Conservation (phyloP, 2,797 vertebrate species). For the Dipus sagitta region DNA sequence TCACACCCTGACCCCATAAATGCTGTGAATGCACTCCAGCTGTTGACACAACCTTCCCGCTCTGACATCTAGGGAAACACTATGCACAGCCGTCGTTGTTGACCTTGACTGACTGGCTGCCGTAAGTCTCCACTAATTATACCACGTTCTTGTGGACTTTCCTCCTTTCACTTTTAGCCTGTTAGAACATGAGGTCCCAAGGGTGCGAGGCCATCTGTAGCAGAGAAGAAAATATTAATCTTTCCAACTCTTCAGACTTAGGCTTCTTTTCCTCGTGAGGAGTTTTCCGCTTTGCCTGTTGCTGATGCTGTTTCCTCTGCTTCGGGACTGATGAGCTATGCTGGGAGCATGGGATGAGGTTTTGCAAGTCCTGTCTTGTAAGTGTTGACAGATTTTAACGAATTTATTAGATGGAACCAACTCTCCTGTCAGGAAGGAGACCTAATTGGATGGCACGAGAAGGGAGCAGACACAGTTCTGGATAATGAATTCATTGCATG, state of each 20-base stretch:
- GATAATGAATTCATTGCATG: conserved; percentile 54
- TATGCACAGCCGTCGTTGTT: not conserved
- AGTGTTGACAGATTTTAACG: conserved; percentile 66
- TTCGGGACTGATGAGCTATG: not conserved
- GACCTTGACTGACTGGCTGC: conserved; percentile 44
- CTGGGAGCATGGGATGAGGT: not conserved
- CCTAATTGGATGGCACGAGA: conserved; percentile 51
- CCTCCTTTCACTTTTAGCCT: conserved; percentile 71
- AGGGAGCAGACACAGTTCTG: conserved; percentile 16
- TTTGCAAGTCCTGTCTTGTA: conserved; percentile 49
- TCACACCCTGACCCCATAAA: not conserved
- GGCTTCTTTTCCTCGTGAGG: not conserved
- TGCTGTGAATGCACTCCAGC: accelerated
- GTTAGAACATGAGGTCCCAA: conserved; percentile 77
- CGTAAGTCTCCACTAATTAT: conserved; percentile 65
- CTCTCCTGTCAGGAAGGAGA: not conserved
- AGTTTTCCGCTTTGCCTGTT: conserved; percentile 23
- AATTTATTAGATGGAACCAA: conserved; percentile 61
- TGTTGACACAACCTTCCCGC: accelerated
- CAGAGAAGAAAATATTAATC: conserved; percentile 58
- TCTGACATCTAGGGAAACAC: not conserved
- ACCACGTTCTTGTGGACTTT: not conserved
- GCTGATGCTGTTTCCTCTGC: not conserved
- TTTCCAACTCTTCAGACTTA: conserved; percentile 55
- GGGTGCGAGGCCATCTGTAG: conserved; percentile 53